Conservation (phyloP, 2,113 vertebrate species). For the Hippocampus zosterae region DNA sequence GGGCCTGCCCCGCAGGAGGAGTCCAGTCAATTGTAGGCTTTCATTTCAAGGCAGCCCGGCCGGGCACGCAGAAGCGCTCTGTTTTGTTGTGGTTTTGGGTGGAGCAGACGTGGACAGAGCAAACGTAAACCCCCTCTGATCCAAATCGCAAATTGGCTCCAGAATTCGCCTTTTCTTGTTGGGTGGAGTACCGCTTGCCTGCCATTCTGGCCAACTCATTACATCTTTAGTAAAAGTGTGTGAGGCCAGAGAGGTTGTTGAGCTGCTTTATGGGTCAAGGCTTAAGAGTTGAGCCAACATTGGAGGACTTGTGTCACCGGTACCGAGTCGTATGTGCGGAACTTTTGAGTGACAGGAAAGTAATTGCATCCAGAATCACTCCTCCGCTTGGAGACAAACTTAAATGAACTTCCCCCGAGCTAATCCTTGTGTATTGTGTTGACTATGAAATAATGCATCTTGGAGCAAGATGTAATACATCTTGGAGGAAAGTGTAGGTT, state of each 20-base stretch:
- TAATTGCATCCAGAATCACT: constrained; percentile 24
- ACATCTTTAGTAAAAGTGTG: constrained; percentile 12
- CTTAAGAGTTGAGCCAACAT: neutral
- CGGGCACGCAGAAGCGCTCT: constrained; percentile 39
- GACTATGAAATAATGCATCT: constrained; percentile 9
- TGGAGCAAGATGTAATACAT: neutral
- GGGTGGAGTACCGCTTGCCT: constrained; percentile 16
- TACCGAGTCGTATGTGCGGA: constrained; percentile 9
- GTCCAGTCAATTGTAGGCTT: constrained; percentile 60
- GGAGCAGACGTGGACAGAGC: constrained; percentile 40
- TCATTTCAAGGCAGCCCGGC: constrained; percentile 41
- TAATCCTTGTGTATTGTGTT: constrained; percentile 31
- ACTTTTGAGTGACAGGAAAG: constrained; percentile 32
- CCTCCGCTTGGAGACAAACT: constrained; percentile 2
- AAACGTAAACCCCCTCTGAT: constrained; percentile 39
- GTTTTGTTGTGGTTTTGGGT: constrained; percentile 40
- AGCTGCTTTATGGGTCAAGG: constrained; percentile 1
- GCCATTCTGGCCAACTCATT: constrained; percentile 14
- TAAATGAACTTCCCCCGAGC: constrained; percentile 17
- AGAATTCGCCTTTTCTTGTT: neutral
- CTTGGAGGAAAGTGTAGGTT: constrained; percentile 35
- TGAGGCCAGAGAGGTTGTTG: constrained; percentile 1
- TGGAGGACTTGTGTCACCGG: neutral
- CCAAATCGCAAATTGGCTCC: constrained; percentile 44
- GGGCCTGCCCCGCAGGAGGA: constrained; percentile 26